Evolutionary conservation across 2,888 invertebrate species (phyloP).

Genomic region (Phytoseiulus persimilis): DNA sequence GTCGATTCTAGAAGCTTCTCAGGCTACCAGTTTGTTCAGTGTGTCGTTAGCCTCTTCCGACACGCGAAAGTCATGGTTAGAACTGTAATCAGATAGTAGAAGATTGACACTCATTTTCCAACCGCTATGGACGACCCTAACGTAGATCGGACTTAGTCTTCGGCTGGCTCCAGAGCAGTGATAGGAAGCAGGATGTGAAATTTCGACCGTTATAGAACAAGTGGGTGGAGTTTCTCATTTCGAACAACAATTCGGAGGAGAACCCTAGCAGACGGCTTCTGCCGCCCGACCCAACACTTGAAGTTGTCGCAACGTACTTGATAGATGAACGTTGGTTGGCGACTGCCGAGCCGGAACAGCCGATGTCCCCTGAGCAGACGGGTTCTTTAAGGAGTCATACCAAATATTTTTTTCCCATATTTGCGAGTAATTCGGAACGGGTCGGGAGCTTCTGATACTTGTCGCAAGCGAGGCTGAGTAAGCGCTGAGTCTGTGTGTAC

Average conservation of each 20-base stretch:
- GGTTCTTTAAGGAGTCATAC: not conserved
- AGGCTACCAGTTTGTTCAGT: not conserved
- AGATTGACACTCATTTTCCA: not conserved
- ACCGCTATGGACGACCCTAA: not conserved
- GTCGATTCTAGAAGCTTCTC: not conserved
- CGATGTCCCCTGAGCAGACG: not conserved
- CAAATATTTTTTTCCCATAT: not conserved
- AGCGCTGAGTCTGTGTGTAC: not conserved
- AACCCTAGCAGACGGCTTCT: not conserved
- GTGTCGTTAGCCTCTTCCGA: not conserved
- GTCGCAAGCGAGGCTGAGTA: not conserved
- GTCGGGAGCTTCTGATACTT: not conserved
- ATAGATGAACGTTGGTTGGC: not conserved
- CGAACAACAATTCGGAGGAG: not conserved
- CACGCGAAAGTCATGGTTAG: not conserved
- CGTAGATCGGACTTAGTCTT: not conserved
- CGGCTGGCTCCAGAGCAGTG: not conserved
- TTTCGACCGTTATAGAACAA: not conserved
- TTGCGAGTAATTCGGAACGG: not conserved
- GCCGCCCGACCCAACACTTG: not conserved
- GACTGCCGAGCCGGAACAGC: slow-evolving; percentile 5
- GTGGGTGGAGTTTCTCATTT: too few relatives aligned
- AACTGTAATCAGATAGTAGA: not conserved
- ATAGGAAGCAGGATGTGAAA: not conserved
- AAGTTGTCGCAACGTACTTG: not conserved